Evolutionary conservation across 2,888 invertebrate species (phyloP), one percentile per base, ranked within the genome.

Genomic region (Clusia tigrina): DNA sequence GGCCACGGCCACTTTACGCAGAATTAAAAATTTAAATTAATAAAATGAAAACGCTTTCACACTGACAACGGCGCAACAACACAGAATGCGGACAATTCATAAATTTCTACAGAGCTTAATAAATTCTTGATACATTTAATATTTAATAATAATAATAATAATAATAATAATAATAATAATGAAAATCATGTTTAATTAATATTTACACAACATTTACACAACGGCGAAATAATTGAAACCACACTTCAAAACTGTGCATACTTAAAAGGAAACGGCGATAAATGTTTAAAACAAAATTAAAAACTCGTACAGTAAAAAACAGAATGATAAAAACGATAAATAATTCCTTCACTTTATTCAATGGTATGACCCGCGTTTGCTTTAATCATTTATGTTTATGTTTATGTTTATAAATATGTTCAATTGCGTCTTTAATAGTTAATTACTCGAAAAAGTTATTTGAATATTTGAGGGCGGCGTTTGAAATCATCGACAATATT

Each of bases 141-240:
- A 25, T 32, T 25, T 32, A 25, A 3, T 54, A 24, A 24, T 15
- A 23, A 54, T 24, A 54, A 54, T 3, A 2, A 2, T 1, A 25
- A n/a, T 54, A 26, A n/a, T 1, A 54, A 54, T 25, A 32, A 20
- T 25, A 54, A 54, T 25, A 15, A 25, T 54, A 10, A 54, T n/a
- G 1, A 3, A 26, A 25, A 3, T 26, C 17, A 17, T 18, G 18
- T 5, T 17, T 18, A 32, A 32, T 32, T 32, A 5, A 51, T 10
- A 18, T 3, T 51, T 51, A 20, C 17, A 18, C 17, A 20, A 18
- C 20, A 15, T 18, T 25, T 51, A 10, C 17, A 32, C 6, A 32
- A 32, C 5, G 32, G 12, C 32, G 17, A n/a, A 6, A 23, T 23
- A 22, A 51, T 20, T 51, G 15, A 5, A n/a, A n/a, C n/a, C n/a